Evolutionary conservation across 2,797 vertebrate species (phyloP), one percentile per base, ranked within the genome.

Genomic region (Sebastiscus tertius): DNA sequence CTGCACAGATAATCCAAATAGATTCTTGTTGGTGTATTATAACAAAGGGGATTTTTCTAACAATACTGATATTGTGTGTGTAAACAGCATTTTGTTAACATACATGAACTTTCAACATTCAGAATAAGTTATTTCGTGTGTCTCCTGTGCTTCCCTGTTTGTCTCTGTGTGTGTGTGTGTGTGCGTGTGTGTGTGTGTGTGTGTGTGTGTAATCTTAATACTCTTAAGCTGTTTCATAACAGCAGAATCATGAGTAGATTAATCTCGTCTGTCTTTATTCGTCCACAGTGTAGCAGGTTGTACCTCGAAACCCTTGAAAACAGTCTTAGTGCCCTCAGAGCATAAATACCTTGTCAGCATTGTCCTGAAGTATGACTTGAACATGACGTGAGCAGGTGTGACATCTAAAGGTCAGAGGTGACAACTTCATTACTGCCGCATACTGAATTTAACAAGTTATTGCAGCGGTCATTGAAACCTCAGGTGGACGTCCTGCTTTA

Each of bases 171-270:
- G 16, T 8, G 22, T 49, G 10, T 79, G 39, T 63, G 26, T 73
- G 49, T 71, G 34, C 65, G 34, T 61, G 16, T 67, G 31, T 49
- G 20, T 66, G 55, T 61, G 31, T 39, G 27, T 63, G 34, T 77
- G 63, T 69, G 42, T 72, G 77, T 69, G 29, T 70, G 14, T 67
- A 2, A 75, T 81, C 68, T 75, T 90, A 87, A 92, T 83, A 82
- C 85, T 87, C 88, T 89, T 90, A 89, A 91, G 5, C 79, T 72
- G 84, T 93, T 93, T 93, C 86, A 89, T 88, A 88, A 92, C 82
- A 86, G 78, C 71, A 75, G 84, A 83, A 83, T 83, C 79, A 83
- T 79, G 82, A 81, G 52, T 55, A 80, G 75, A 90, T 90, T 85
- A 88, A 91, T 91, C 87, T 85, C 3, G 56, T 80, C 80, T 70